Percentiles rank a stretch among this genome's conserved stretches.
Evolutionary conservation across 1,140 invertebrate species (phyloP).

Genomic region (Leptinotarsa lineolata): DNA sequence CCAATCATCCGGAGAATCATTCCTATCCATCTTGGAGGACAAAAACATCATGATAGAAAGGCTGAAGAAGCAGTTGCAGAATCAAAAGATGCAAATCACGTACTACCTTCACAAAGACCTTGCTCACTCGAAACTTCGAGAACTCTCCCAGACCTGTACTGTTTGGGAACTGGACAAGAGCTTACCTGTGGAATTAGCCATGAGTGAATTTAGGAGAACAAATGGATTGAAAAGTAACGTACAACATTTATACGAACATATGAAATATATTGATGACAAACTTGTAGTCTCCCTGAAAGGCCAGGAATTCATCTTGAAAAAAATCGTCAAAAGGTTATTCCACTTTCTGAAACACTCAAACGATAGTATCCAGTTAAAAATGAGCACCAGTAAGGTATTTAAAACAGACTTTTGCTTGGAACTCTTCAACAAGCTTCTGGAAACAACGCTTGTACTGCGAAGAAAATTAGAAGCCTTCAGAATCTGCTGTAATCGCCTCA

Average conservation of each 20-base stretch:
- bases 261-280: conserved; percentile 37
- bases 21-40: conserved; percentile 41
- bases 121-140: conserved; percentile 31
- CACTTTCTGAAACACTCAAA: conserved; percentile 27
- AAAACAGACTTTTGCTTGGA: conserved; percentile 25
- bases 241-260: conserved; percentile 41
- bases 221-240: conserved; percentile 43
- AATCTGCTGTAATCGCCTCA: conserved; percentile 41
- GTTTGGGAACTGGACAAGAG: conserved; percentile 39
- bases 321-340: conserved; percentile 36
- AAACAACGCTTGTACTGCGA: conserved; percentile 33
- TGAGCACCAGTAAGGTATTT: background rate
- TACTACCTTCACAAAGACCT: conserved; percentile 44
- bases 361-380: background rate
- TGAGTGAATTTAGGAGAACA: conserved; percentile 43
- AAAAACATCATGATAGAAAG: conserved; percentile 43
- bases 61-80: conserved; percentile 41
- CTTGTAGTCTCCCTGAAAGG: conserved; percentile 28
- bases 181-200: conserved; percentile 41
- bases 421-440: conserved; percentile 38
- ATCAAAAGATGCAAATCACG: conserved; percentile 44
- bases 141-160: conserved; percentile 42
- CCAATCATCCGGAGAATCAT: conserved; percentile 21
- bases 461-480: conserved; percentile 40
- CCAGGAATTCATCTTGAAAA: conserved; percentile 42